Evolutionary conservation across 2,113 vertebrate species (phyloP), one percentile per base, ranked within the genome.

Genomic region (Prinia subflava): DNA sequence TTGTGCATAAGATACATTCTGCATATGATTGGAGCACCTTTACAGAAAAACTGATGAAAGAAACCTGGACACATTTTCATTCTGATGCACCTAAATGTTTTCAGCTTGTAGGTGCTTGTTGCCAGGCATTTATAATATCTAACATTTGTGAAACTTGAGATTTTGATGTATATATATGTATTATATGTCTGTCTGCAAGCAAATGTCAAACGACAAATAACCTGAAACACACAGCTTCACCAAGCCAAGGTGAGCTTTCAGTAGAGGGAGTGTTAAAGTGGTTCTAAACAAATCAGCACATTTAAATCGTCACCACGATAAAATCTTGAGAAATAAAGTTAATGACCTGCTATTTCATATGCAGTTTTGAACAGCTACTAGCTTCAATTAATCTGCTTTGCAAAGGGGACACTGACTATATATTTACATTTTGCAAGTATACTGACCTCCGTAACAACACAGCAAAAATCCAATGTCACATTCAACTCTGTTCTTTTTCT

Each of bases 401-500:
- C 95, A 98, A 96, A 97, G 95, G 80, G 96, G 95, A 92, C 50
- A 68, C 95, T 83, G 83, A 94, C 97, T 97, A 94, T 90, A 97
- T 96, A 97, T 98, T 97, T 96, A 96, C 88, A 93, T 86, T 96
- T 96, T 87, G 85, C 62, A 83, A 57, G 84, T 95, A 97, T 97
- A 98, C 97, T 97, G 97, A 98, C 97, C 97, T 97, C 95, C 41
- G 50, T 23, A 94, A 89, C 95, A 97, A 96, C 93, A 96, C 78
- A 97, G 94, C 90, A 94, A 97, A 94, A 97, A 97, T 88, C 84
- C 97, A 97, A 96, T 97, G 97, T 97, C 97, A 98, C 96, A 97
- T 98, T 97, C 95, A 96, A 95, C 96, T 96, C 85, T 88, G 80
- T 71, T 97, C 79, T 94, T 96, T 85, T 91, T 79, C 33, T 59